Base-by-base conservation (phyloP, 2,113 vertebrate species). In the Sitta europaea region DNA sequence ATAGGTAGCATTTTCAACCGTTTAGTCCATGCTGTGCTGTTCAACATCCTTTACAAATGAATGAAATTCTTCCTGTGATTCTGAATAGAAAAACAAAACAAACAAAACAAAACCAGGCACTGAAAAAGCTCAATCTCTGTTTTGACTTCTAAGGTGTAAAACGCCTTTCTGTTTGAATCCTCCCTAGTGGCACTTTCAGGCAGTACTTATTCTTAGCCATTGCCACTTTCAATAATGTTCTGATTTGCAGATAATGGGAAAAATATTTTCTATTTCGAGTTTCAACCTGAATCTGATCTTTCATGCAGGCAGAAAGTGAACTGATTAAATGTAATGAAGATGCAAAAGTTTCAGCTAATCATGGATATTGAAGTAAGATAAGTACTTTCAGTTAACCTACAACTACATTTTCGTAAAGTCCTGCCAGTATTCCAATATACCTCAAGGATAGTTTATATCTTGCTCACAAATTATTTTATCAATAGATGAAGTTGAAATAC, bases 221-320 rank as follows among this genome's bases (percentile, higher is more conserved):
- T 88, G 38, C 65, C 54, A 51, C 36, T 97, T 94, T 62, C 87
- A 94, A 15, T 83, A 92, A 75, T 36, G 19, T 29, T 90, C 90
- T 95, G 61, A 88, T 95, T 94, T 65, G 22, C 15, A 71, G 94
- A 94, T 92, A 87, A 90, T 73, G n/a, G 50, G 21, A 53, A 94
- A 94, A 95, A 92, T 87, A 93, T 73, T 84, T 96, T 93, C 71
- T 72, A 63, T 90, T 95, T 92, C 24, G 86, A 63, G 23, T 94
- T 94, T 90, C n/a, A 90, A 42, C 72, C 22, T 91, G 80, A 94
- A 65, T 83, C 61, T 90, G 85, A 91, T 96, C 42, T 90, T 74
- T 83, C 54, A 73, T 65, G 73, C 20, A 78, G 50, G 47, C 10
- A 88, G 67, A 91, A 62, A 79, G 20, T 47, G 12, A 89, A 91